Percentiles rank a stretch among this genome's conserved stretches.
Conservation (phyloP, 2,113 vertebrate species). For the Indicator maculatus region DNA sequence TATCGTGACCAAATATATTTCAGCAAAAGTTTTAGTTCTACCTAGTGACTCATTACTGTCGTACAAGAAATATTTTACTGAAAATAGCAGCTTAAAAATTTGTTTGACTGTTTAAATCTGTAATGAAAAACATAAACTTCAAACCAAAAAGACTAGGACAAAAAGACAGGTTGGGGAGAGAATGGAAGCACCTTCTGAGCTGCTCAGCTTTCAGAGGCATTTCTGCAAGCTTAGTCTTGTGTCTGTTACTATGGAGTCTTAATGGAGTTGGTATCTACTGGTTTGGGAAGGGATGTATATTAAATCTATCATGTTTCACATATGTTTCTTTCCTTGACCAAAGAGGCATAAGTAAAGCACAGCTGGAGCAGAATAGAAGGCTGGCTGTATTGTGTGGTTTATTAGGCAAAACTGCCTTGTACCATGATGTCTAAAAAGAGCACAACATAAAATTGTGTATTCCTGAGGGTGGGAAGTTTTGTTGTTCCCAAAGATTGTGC, state of each 20-base stretch:
- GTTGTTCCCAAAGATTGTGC: not conserved
- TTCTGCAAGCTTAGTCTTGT: not conserved
- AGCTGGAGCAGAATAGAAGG: not conserved
- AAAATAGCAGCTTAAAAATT: not conserved
- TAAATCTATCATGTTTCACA: not conserved
- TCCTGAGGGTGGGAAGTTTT: not conserved
- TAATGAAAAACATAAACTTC: too few relatives aligned
- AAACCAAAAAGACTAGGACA: not conserved
- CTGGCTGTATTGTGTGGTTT: not conserved
- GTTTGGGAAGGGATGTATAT: not conserved
- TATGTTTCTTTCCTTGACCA: not conserved
- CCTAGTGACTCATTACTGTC: not conserved
- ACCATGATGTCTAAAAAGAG: not conserved
- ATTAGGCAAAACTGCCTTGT: not conserved
- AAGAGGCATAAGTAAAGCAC: not conserved
- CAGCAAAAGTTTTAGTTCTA: not conserved
- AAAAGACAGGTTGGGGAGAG: not conserved
- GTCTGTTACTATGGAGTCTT: accelerated
- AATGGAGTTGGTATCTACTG: not conserved
- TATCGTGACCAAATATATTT: not conserved
- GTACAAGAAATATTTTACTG: not conserved
- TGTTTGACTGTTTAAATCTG: not conserved
- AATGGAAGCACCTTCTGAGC: not conserved
- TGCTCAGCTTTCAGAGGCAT: constrained; percentile 47
- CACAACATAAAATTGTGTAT: not conserved